Percentiles rank a stretch among this genome's conserved stretches.
Evolutionary conservation across 1,140 invertebrate species (phyloP).

Genomic region (Anastatus disparis): DNA sequence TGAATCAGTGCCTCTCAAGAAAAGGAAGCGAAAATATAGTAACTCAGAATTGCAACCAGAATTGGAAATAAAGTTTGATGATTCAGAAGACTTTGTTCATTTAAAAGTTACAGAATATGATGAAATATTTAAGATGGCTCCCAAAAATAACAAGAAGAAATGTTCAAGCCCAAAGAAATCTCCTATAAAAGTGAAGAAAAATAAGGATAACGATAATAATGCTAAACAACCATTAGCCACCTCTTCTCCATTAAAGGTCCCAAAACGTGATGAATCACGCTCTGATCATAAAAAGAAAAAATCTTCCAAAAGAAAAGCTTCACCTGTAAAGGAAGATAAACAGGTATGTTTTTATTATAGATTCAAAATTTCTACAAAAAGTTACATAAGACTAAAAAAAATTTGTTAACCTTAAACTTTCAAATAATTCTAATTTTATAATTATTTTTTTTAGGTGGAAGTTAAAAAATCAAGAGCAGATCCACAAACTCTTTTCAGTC

Average conservation of each 20-base stretch:
- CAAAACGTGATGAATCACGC: conserved; percentile 5
- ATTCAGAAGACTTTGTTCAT: conserved; percentile 31
- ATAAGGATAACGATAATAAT: conserved; percentile 13
- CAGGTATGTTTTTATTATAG: conserved; percentile 42
- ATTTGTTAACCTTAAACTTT: too few species aligned
- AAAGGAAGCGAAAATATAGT: conserved; percentile 50
- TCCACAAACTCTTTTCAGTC: conserved; percentile 49
- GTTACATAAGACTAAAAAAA: not conserved
- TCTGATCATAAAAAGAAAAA: conserved; percentile 42
- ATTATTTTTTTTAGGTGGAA: conserved; percentile 41
- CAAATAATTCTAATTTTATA: too few species aligned
- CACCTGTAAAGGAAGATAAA: conserved; percentile 41
- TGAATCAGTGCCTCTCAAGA: conserved; percentile 50
- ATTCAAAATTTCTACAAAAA: too few species aligned
- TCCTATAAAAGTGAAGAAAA: conserved; percentile 33
- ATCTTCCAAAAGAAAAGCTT: conserved; percentile 43
- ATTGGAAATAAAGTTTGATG: not conserved
- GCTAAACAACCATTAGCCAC: conserved; percentile 45
- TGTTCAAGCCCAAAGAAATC: conserved; percentile 41
- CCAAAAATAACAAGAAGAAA: conserved; percentile 48
- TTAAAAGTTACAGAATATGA: conserved; percentile 46
- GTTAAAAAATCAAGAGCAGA: conserved; percentile 48
- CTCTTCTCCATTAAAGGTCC: conserved; percentile 46
- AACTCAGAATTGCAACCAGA: conserved; percentile 52
- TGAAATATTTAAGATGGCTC: conserved; percentile 54